Evolutionary conservation across 2,888 invertebrate genomes (phyloP).

Genomic region (Stenoptilia bipunctidactyla): DNA sequence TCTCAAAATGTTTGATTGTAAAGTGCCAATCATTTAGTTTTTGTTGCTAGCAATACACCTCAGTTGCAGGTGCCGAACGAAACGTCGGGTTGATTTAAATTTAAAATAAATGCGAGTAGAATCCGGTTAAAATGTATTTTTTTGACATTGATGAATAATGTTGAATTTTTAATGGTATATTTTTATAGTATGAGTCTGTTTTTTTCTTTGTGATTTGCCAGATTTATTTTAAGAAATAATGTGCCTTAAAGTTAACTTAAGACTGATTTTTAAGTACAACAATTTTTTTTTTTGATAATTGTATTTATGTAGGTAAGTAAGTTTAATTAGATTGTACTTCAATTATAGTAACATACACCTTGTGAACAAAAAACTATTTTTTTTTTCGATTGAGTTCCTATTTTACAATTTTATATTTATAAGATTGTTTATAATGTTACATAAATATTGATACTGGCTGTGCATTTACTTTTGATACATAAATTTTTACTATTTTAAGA

Average conservation of each 20-base stretch:
- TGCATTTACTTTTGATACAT: constrained; percentile 4
- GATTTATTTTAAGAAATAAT: constrained; percentile 6
- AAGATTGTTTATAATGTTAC: constrained; percentile 4
- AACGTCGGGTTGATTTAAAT: no score
- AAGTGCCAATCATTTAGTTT: no score
- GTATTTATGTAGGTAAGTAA: constrained; percentile 1
- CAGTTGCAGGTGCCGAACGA: no score
- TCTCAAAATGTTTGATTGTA: no score
- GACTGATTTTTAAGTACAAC: constrained; percentile 10
- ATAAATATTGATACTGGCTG: constrained; percentile 5
- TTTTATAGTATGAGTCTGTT: constrained; percentile 9
- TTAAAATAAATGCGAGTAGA: no score
- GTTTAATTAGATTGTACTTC: background rate
- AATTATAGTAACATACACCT: no score
- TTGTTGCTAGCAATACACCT: no score
- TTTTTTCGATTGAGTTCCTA: background rate
- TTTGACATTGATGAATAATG: no score
- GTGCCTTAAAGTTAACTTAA: constrained; percentile 11
- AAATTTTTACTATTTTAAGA: constrained; percentile 11
- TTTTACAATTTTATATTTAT: constrained; percentile 2
- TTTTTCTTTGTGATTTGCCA: constrained; percentile 7
- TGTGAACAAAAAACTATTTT: background rate
- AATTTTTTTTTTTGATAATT: constrained; percentile 11
- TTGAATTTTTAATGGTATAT: background rate
- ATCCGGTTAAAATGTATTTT: no score